These are phyloP conservation scores for Pteropus rufus DNA, from an alignment of 2,797 vertebrate genomes.

Conservation along the genomic window DNA sequence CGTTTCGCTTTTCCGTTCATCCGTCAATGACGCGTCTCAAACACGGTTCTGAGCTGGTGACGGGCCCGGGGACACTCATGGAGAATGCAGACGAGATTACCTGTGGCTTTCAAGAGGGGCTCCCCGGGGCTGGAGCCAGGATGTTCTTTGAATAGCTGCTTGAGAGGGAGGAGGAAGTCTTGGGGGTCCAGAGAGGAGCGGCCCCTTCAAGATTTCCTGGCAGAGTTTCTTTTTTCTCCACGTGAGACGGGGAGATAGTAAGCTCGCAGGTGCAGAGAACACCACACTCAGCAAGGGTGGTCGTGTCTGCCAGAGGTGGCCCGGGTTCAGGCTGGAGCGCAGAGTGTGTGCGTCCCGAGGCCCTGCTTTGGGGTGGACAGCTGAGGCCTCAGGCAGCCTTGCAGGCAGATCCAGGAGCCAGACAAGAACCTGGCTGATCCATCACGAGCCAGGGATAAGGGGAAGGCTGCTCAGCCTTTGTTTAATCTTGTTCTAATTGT, in stretches of 20 bases:
- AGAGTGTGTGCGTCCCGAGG: neutral
- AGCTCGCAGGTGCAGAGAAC: no score
- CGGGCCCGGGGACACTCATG: neutral
- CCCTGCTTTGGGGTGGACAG: neutral
- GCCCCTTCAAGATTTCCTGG: neutral
- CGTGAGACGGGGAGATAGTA: neutral
- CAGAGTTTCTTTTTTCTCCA: neutral
- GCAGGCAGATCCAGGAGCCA: neutral
- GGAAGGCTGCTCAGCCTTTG: neutral
- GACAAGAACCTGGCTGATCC: neutral
- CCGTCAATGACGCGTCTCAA: neutral
- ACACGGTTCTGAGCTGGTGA: neutral
- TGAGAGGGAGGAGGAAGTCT: no score
- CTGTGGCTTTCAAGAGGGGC: neutral
- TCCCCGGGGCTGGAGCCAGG: neutral
- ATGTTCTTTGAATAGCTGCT: neutral
- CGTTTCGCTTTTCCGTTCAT: neutral
- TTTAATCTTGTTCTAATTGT: neutral
- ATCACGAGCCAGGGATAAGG: neutral
- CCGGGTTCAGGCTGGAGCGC: neutral
- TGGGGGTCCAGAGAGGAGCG: neutral
- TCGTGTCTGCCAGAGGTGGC: neutral
- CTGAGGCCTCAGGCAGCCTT: neutral
- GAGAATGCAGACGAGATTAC: neutral
- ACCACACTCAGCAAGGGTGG: neutral